A percentile compares a stretch with the other conserved stretches of the same genome.
Conservation (phyloP, 2,888 invertebrate genomes). For the Trissolcus japonicus region DNA sequence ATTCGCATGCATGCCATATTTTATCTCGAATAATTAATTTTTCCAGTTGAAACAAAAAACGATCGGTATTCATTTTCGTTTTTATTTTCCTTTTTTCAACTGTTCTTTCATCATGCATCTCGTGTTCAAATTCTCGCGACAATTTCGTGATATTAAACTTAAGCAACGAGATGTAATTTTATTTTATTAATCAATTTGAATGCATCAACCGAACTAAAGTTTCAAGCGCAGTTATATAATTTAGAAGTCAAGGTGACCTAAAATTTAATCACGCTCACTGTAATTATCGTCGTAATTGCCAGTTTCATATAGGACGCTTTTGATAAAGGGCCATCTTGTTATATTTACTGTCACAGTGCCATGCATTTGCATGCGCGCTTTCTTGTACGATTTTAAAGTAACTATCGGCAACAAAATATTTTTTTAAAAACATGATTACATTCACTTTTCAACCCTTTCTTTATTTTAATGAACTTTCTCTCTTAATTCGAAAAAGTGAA, state of each 20-base stretch:
- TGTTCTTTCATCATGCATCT: neutral
- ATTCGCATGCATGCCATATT: neutral
- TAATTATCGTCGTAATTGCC: slow-evolving; percentile 28
- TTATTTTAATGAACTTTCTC: no score
- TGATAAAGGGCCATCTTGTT: slow-evolving; percentile 11
- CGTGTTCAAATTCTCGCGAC: neutral
- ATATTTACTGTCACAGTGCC: slow-evolving; percentile 5
- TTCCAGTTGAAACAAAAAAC: neutral
- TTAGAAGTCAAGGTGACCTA: slow-evolving; percentile 27
- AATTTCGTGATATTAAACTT: neutral
- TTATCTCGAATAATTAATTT: neutral
- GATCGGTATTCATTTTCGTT: neutral
- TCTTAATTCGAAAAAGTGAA: no score
- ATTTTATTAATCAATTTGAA: slow-evolving; percentile 26
- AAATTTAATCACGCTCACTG: slow-evolving; percentile 28
- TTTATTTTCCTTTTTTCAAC: neutral
- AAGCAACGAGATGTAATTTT: slow-evolving; percentile 1
- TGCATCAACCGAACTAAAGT: slow-evolving; percentile 13
- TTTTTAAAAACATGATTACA: no score
- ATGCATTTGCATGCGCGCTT: no score
- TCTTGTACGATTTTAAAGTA: no score
- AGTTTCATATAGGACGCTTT: slow-evolving; percentile 14
- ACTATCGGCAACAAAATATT: no score
- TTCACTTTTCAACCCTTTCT: no score
- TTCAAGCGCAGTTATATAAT: slow-evolving; percentile 22